phyloP scores from a whole-genome alignment of 2,113 vertebrate species.

The Tonatia bakeri region DNA sequence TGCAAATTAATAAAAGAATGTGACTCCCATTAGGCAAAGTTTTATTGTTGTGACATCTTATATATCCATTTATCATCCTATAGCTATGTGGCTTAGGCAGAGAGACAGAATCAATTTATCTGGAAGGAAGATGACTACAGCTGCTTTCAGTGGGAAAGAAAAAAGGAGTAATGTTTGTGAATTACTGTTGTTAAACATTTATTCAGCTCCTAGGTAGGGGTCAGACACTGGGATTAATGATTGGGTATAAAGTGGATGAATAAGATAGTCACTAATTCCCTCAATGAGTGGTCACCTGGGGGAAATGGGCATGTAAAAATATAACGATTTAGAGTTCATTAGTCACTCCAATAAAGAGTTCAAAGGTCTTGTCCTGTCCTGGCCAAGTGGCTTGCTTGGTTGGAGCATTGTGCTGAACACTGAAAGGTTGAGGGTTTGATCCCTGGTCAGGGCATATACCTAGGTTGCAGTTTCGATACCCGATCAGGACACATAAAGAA shows the following conservation, averaged over 20 bases:
- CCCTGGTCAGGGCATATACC: too few species aligned
- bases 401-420: too few species aligned
- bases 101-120: background rate
- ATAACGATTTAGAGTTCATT: background rate
- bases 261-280: background rate
- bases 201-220: background rate
- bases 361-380: too few species aligned
- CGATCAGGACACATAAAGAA: too few species aligned
- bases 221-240: background rate
- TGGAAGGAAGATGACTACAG: background rate
- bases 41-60: background rate
- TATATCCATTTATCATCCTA: background rate
- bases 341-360: background rate
- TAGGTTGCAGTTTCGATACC: too few species aligned
- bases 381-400: too few species aligned
- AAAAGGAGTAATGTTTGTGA: background rate
- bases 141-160: background rate
- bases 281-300: background rate
- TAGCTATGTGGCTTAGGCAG: slow-evolving; percentile 2
- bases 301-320: background rate
- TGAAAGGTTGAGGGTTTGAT: too few species aligned
- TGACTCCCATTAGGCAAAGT: background rate
- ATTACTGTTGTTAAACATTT: background rate
- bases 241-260: background rate
- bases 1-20: slow-evolving; percentile 19